Evolutionary conservation across 53 echinoderm and acorn worm species (phyloP).

Genomic region (Apostichopus leukothele): DNA sequence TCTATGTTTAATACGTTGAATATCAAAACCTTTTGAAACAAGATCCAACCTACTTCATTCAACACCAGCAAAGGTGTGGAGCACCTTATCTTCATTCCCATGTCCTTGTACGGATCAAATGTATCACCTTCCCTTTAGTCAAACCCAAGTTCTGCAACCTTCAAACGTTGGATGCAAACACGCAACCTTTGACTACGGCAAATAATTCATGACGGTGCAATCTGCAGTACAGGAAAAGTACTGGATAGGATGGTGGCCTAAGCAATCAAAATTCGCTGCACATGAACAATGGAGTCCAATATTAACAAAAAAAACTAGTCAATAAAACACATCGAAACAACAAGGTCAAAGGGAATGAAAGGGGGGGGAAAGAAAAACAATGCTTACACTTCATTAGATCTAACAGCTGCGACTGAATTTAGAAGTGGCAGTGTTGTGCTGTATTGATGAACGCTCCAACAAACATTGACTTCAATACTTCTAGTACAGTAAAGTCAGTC

Average conservation of each 20-base stretch:
- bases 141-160: background rate
- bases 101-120: constrained; percentile 28
- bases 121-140: constrained; percentile 2
- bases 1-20: no score
- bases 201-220: no score
- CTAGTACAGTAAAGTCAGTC: background rate
- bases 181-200: background rate
- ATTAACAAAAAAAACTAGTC: background rate
- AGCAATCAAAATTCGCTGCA: background rate
- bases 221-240: no score
- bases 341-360: background rate
- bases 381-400: constrained; percentile 25
- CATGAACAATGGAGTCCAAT: background rate
- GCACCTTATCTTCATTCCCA: constrained; percentile 11
- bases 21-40: no score
- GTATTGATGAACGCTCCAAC: constrained; percentile 23
- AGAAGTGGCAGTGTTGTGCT: background rate
- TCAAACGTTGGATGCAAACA: background rate
- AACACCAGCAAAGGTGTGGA: background rate
- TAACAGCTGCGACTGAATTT: constrained; percentile 26
- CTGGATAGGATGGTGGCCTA: background rate
- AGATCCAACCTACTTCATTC: no score
- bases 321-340: background rate
- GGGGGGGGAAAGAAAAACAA: constrained; percentile 17
- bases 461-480: constrained; percentile 20